These are phyloP conservation scores for Allobates femoralis DNA, from an alignment of 2,797 vertebrate species.

Conservation along the genomic window DNA sequence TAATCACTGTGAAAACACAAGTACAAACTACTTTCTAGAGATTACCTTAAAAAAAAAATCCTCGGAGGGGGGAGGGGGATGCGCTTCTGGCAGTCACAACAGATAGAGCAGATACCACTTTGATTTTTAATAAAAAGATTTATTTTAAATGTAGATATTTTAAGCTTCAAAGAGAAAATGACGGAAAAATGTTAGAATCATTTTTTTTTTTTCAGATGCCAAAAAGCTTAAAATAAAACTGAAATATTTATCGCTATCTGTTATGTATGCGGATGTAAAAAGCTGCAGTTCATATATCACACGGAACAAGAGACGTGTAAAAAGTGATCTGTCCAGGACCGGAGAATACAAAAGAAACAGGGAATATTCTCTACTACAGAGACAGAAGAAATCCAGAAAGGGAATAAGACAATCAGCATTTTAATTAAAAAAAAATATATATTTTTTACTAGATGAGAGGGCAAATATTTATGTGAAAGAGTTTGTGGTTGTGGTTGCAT, in stretches of 20 bases:
- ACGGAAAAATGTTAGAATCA: neutral
- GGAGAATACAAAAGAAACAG: neutral
- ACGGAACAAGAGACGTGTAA: neutral
- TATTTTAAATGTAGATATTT: conserved; percentile 76
- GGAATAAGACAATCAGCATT: too few relatives aligned
- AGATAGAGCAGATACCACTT: conserved; percentile 76
- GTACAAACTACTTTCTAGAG: conserved; percentile 81
- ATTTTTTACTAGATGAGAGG: too few relatives aligned
- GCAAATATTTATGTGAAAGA: too few relatives aligned
- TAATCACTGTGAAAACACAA: conserved; percentile 85
- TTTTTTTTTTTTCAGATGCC: conserved; percentile 2
- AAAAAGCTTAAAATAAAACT: conserved; percentile 1
- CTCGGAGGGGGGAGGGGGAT: conserved; percentile 45
- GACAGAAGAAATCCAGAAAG: neutral
- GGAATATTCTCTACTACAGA: neutral
- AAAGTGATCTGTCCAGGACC: neutral
- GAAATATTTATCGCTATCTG: conserved; percentile 20
- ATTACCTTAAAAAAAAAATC: conserved; percentile 78
- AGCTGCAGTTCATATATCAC: conserved; percentile 32
- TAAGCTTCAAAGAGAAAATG: conserved; percentile 71
- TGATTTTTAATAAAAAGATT: conserved; percentile 75
- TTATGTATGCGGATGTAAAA: conserved; percentile 15
- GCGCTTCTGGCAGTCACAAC: conserved; percentile 74
- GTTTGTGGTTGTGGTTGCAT: too few relatives aligned
- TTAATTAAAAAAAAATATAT: neutral